Conservation (phyloP, 2,797 vertebrate genomes). For the Carduelis carduelis region DNA sequence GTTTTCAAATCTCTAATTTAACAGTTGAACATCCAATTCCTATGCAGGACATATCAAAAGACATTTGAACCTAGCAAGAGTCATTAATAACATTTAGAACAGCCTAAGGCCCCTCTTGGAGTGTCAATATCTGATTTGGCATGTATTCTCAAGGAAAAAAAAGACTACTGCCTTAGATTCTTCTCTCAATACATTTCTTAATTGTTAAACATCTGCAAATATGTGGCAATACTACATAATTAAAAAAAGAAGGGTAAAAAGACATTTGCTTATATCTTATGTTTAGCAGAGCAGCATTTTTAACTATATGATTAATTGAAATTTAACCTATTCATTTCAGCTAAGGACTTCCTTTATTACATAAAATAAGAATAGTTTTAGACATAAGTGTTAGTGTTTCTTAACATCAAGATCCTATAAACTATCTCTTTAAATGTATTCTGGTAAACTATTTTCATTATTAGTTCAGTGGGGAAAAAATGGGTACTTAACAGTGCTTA, state of each 20-base stretch:
- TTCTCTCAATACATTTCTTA: background rate
- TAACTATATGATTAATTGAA: background rate
- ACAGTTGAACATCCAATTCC: background rate
- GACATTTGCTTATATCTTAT: background rate
- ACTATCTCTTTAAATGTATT: background rate
- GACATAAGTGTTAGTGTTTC: background rate
- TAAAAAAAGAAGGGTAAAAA: background rate
- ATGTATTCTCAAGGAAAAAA: background rate
- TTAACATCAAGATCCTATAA: background rate
- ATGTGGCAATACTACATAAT: background rate
- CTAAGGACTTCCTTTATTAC: background rate
- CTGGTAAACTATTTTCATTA: background rate
- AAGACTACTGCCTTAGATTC: background rate
- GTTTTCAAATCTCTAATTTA: background rate
- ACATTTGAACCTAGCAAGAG: background rate
- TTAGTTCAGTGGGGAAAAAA: background rate
- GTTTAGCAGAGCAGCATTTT: background rate
- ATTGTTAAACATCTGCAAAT: background rate
- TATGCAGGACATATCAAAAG: background rate
- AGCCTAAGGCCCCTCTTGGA: background rate
- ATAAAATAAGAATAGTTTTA: background rate
- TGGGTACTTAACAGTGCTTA: background rate
- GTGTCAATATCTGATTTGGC: background rate
- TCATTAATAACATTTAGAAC: background rate
- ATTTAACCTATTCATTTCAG: background rate